Conservation (phyloP, 2,113 vertebrate species). For the Burhinus bistriatus region DNA sequence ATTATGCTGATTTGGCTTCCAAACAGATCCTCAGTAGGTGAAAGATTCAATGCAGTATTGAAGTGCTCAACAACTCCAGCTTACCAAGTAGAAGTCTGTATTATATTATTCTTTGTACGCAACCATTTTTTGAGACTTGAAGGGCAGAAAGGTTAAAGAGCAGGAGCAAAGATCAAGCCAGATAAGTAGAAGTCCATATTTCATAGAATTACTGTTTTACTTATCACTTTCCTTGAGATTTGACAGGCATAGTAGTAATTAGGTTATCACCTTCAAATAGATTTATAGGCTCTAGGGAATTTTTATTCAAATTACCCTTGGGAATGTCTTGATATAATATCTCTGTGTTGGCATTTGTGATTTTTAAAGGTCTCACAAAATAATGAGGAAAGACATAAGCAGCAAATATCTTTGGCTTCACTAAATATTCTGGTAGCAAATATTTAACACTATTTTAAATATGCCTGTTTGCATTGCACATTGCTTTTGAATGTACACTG, state of each 20-base stretch:
- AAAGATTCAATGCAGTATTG: not conserved
- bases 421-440: not conserved
- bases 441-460: not conserved
- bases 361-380: slow-evolving; percentile 50
- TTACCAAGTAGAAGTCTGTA: slow-evolving; percentile 3
- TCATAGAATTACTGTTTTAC: slow-evolving; percentile 62
- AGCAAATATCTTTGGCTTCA: not conserved
- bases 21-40: not conserved
- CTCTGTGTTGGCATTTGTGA: slow-evolving; percentile 4
- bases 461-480: not conserved
- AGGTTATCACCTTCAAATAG: slow-evolving; percentile 61
- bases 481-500: not conserved
- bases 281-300: slow-evolving; percentile 61
- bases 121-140: slow-evolving; percentile 25
- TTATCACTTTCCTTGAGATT: slow-evolving; percentile 53
- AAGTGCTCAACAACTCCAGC: slow-evolving; percentile 1
- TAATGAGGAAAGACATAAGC: not conserved
- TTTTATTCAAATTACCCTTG: slow-evolving; percentile 63
- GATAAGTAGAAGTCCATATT: slow-evolving; percentile 63
- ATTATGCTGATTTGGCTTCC: not conserved
- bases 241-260: slow-evolving; percentile 51
- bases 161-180: slow-evolving; percentile 47
- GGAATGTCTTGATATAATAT: slow-evolving; percentile 38
- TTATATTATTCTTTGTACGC: not conserved
- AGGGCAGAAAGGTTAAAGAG: slow-evolving; percentile 54